Evolutionary conservation across 2,113 vertebrate species (phyloP), one percentile per base, ranked within the genome.

Genomic region (Lichenostomus cassidix): DNA sequence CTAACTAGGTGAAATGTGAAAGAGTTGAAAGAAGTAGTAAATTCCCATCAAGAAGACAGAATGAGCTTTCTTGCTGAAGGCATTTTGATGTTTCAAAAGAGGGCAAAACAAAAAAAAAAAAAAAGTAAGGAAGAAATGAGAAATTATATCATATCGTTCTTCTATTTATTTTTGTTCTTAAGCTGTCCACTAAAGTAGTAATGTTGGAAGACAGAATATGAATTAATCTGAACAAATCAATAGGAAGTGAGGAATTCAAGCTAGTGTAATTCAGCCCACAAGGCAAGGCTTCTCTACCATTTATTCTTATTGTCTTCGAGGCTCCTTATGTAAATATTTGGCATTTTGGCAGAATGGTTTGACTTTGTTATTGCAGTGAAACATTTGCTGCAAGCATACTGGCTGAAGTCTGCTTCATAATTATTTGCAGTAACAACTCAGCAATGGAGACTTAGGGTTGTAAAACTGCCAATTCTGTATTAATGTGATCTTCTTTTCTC

Each of bases 281-380:
- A 89, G 88, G n/a, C 88, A 96, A 68, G 65, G 44, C 56, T 96
- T 41, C 65, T 90, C 73, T 71, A 64, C 71, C 64, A 28, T 79
- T 94, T 89, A 60, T 90, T 89, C 89, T 89, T 93, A 41, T 92
- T 96, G 62, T 90, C 88, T 95, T 87, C 60, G 33, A 93, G 90
- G 47, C n/a, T 93, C 39, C 83, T 82, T 87, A 39, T 92, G 77
- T 95, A 97, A 96, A 96, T 96, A 96, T 96, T 95, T 96, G 76
- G 89, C 83, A 95, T 93, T 93, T 96, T 96, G 95, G 92, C 93
- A 90, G 92, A 10, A 44, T 84, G 37, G 20, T 86, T 94, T 89
- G 25, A 92, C 90, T 93, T 95, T 96, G 83, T 94, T 93, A 92
- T 58, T 95, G 69, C 76, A 95, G 60, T 79, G 77, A 97, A 96